These are phyloP conservation scores for Tiliacea aurago DNA, from an alignment of 2,888 invertebrate genomes.

Conservation along the genomic window DNA sequence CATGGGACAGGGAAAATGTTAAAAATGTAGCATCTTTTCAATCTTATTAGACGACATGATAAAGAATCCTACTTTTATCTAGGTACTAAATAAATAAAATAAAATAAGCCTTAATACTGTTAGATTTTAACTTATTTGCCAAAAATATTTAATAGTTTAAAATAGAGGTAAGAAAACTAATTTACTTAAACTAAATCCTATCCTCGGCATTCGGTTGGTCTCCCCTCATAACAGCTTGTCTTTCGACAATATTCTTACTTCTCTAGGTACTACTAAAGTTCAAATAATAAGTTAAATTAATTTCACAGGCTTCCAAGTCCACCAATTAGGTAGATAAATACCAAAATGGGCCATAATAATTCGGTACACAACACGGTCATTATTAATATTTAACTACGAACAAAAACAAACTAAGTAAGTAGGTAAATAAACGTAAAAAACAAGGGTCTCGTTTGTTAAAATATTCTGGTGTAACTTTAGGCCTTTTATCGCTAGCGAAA, in stretches of 20 bases:
- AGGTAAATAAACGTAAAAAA: constrained; percentile 12
- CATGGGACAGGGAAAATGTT: too few relatives aligned
- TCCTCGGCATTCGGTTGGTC: too few relatives aligned
- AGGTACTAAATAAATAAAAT: too few relatives aligned
- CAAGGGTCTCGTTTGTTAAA: background rate
- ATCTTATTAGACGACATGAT: background rate
- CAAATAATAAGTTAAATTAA: background rate
- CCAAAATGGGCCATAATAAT: background rate
- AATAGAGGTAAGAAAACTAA: too few relatives aligned
- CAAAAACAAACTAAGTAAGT: background rate
- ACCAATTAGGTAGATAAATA: background rate
- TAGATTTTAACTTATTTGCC: too few relatives aligned
- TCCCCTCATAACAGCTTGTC: too few relatives aligned
- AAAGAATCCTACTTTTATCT: background rate
- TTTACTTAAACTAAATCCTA: too few relatives aligned
- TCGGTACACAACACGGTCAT: background rate
- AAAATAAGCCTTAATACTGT: too few relatives aligned
- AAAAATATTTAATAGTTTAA: too few relatives aligned
- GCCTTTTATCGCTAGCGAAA: constrained; percentile 1
- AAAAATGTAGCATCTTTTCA: too few relatives aligned
- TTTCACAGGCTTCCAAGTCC: background rate
- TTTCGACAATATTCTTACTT: too few relatives aligned
- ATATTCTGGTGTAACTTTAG: constrained; percentile 3
- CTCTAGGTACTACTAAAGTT: background rate
- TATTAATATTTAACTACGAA: background rate